These are phyloP conservation scores for Calliphora vomitoria DNA, from an alignment of 2,888 invertebrate species.

Conservation along the genomic window DNA sequence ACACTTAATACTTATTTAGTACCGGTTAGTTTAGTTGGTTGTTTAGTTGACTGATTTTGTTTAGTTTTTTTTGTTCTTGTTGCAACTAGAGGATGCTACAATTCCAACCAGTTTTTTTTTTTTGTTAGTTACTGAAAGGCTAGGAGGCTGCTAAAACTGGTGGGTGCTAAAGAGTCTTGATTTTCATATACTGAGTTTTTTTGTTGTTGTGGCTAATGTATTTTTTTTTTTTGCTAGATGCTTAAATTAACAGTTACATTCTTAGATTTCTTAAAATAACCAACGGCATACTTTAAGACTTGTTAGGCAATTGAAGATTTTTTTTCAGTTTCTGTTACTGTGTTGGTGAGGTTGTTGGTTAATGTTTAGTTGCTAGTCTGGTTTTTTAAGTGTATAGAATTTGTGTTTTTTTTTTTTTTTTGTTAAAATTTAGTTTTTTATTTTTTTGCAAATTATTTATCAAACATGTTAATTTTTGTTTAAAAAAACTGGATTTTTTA, in stretches of 20 bases:
- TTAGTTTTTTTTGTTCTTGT: conserved; percentile 7
- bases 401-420: conserved; percentile 4
- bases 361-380: conserved; percentile 27
- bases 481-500: conserved; percentile 17
- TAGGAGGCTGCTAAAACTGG: conserved; percentile 40
- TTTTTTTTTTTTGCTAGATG: conserved; percentile 15
- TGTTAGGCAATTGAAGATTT: conserved; percentile 59
- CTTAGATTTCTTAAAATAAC: conserved; percentile 67
- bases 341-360: neutral
- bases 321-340: conserved; percentile 4
- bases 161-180: conserved; percentile 63
- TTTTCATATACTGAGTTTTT: neutral
- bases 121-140: neutral
- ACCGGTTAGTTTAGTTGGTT: conserved; percentile 63
- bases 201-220: conserved; percentile 4
- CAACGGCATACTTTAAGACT: conserved; percentile 70
- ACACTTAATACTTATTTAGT: conserved; percentile 59
- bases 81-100: conserved; percentile 59
- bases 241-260: conserved; percentile 74
- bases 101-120: conserved; percentile 68
- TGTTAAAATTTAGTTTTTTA: neutral
- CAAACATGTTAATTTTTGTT: conserved; percentile 10
- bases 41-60: conserved; percentile 47
- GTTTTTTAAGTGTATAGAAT: conserved; percentile 11
- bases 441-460: neutral